A percentile compares a stretch with the other conserved stretches of the same genome.
Evolutionary conservation across 2,888 invertebrate genomes (phyloP).

Genomic region (Baronia brevicornis): DNA sequence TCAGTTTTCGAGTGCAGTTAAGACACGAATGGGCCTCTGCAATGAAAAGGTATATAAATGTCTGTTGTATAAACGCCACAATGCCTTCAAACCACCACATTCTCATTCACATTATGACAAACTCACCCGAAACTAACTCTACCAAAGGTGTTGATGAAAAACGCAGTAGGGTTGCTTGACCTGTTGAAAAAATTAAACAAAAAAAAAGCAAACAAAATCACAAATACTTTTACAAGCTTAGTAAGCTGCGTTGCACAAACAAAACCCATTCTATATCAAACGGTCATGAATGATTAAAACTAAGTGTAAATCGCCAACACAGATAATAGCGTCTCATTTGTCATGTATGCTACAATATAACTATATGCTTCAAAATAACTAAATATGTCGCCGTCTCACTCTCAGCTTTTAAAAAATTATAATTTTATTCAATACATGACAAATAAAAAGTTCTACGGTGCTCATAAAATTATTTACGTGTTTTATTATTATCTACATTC

Average conservation of each 20-base stretch:
- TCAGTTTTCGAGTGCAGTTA: conserved; percentile 72
- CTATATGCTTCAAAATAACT: too few species aligned
- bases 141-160: conserved; percentile 82
- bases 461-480: conserved; percentile 32
- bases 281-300: conserved; percentile 20
- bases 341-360: conserved; percentile 24
- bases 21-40: conserved; percentile 55
- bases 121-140: conserved; percentile 85
- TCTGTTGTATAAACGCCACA: conserved; percentile 62
- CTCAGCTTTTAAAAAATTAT: not conserved
- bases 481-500: conserved; percentile 7
- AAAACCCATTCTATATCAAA: conserved; percentile 46
- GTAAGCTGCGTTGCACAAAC: conserved; percentile 48
- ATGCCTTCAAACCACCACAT: conserved; percentile 71
- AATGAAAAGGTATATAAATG: conserved; percentile 46
- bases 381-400: too few species aligned
- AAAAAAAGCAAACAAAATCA: conserved; percentile 60
- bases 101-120: conserved; percentile 68
- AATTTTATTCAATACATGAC: conserved; percentile 21
- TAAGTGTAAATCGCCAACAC: conserved; percentile 17
- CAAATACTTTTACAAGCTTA: conserved; percentile 56
- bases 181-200: conserved; percentile 81
- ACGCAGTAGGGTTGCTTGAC: conserved; percentile 81
- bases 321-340: conserved; percentile 28
- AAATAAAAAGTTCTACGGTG: conserved; percentile 41